phyloP scores from a whole-genome alignment of 2,797 vertebrate species.

The Poliocrania exsul region DNA sequence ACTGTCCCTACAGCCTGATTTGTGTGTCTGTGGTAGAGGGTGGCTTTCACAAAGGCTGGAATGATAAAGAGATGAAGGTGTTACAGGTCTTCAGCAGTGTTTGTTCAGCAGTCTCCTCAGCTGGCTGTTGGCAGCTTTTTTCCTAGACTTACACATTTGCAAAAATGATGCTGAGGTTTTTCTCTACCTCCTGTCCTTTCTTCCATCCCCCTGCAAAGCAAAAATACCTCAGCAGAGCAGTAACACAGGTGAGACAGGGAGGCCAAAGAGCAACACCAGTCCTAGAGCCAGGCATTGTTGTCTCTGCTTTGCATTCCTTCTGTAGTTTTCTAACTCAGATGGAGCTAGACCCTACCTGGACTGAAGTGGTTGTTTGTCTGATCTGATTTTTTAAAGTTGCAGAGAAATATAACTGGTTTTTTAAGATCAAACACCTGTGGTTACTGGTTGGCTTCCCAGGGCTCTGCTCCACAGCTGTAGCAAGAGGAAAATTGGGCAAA shows the following conservation, averaged over 20 bases:
- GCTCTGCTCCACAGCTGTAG: background rate
- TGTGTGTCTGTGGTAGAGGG: slow-evolving; percentile 9
- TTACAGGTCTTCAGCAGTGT: background rate
- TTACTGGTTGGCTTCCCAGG: background rate
- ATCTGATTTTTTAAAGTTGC: background rate
- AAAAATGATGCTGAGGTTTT: slow-evolving; percentile 32
- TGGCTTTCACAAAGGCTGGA: background rate
- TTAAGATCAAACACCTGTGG: background rate
- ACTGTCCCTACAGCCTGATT: background rate
- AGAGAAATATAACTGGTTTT: background rate
- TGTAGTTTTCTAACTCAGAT: slow-evolving; percentile 21
- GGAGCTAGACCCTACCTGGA: background rate
- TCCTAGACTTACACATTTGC: slow-evolving; percentile 14
- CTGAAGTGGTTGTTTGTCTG: background rate
- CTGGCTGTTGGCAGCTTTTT: slow-evolving; percentile 45
- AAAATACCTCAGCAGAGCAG: background rate
- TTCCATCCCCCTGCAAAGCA: slow-evolving; percentile 10
- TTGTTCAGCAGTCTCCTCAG: slow-evolving; percentile 27
- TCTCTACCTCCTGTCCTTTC: slow-evolving; percentile 5
- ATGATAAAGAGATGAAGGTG: background rate
- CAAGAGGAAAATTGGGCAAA: background rate
- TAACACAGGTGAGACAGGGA: background rate
- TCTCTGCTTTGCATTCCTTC: background rate
- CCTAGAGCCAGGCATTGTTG: background rate
- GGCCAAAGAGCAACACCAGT: background rate